Evolutionary conservation across 2,113 vertebrate species (phyloP).

Genomic region (Ranitomeya imitator): DNA sequence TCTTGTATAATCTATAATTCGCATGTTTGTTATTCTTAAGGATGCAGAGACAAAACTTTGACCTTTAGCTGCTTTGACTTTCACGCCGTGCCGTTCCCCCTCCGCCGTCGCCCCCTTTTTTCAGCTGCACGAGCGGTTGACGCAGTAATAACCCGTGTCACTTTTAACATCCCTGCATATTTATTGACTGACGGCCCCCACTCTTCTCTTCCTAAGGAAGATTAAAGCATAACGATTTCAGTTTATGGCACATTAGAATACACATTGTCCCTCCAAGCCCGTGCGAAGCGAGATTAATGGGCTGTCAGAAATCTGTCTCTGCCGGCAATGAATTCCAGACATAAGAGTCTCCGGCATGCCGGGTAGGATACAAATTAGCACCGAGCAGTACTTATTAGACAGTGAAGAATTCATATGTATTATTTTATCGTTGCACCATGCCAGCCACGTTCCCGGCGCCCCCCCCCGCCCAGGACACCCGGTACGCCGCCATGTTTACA

Average conservation of each 20-base stretch:
- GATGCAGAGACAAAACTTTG: constrained; percentile 34
- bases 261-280: constrained; percentile 55
- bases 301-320: constrained; percentile 50
- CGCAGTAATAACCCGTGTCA: constrained; percentile 59
- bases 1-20: neutral
- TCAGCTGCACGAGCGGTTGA: constrained; percentile 52
- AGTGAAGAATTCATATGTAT: constrained; percentile 54
- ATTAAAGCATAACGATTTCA: constrained; percentile 59
- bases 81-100: constrained; percentile 32
- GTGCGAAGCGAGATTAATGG: constrained; percentile 48
- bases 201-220: constrained; percentile 57
- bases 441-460: constrained; percentile 21
- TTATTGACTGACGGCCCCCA: constrained; percentile 56
- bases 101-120: constrained; percentile 27
- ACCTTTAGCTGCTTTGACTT: constrained; percentile 52
- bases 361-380: constrained; percentile 57
- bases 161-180: constrained; percentile 58
- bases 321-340: constrained; percentile 58
- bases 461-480: neutral
- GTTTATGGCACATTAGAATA: constrained; percentile 59
- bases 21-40: neutral
- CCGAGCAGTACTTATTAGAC: constrained; percentile 55
- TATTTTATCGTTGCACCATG: constrained; percentile 39
- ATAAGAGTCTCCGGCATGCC: constrained; percentile 46
- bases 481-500: constrained; percentile 7